Percentiles rank a stretch among this genome's conserved stretches.
Conservation (phyloP, 2,888 invertebrate species). For the Aspidapion aeneum region DNA sequence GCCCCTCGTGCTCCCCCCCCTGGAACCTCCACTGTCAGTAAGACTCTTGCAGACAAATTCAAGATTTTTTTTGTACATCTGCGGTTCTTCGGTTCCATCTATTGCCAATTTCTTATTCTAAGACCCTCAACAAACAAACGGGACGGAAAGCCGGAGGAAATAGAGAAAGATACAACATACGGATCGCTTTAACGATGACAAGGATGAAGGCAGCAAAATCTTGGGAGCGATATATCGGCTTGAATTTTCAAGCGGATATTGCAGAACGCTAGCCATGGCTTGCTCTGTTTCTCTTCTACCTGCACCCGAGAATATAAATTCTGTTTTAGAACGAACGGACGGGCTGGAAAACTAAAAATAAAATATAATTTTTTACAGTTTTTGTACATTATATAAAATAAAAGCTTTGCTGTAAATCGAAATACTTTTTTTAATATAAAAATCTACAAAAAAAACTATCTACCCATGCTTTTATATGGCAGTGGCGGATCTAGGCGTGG, state of each 20-base stretch:
- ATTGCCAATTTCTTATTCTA: too few species aligned
- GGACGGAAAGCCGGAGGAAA: slow-evolving; percentile 25
- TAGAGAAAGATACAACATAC: background rate
- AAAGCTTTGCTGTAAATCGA: too few species aligned
- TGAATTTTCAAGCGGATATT: slow-evolving; percentile 43
- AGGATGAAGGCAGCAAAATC: slow-evolving; percentile 3
- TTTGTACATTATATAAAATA: too few species aligned
- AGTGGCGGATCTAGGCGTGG: too few species aligned
- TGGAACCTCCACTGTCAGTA: too few species aligned
- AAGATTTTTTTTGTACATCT: too few species aligned
- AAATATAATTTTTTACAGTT: slow-evolving; percentile 32
- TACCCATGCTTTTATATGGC: too few species aligned
- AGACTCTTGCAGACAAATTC: too few species aligned
- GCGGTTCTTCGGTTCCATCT: too few species aligned
- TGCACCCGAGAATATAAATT: slow-evolving; percentile 2
- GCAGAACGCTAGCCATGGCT: slow-evolving; percentile 18
- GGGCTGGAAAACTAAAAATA: slow-evolving; percentile 31
- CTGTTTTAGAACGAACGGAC: background rate
- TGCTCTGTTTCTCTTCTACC: slow-evolving; percentile 26
- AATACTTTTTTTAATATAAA: too few species aligned
- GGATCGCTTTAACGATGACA: slow-evolving; percentile 1
- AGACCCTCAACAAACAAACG: slow-evolving; percentile 44
- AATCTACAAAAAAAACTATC: too few species aligned
- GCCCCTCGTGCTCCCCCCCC: too few species aligned
- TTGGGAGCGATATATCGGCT: slow-evolving; percentile 32